Evolutionary conservation across 2,797 vertebrate species (phyloP), one percentile per base, ranked within the genome.

Genomic region (Phaenicophaeus curvirostris): DNA sequence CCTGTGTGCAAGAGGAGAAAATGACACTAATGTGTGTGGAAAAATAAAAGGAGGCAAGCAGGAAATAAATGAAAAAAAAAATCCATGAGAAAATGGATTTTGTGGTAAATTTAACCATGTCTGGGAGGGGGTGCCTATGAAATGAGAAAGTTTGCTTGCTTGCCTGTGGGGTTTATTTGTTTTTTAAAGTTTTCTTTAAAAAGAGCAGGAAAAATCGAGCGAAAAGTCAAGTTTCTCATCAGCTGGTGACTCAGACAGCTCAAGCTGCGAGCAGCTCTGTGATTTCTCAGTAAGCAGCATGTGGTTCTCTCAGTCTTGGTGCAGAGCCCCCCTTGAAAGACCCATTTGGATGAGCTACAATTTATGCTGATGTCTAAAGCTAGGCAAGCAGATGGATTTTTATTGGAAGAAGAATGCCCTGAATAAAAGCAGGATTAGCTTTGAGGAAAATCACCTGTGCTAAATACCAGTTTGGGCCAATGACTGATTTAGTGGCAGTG

Each of bases 371-470:
- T 90, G 67, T 90, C 87, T 82, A 48, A 48, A 48, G 65, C 88
- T 75, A 72, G n/a, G 65, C 78, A 66, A 89, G 62, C 94, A 96
- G 90, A 95, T 87, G 85, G 90, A 90, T 68, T 94, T 96, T 85
- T 95, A 89, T 37, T 85, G 81, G 78, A 80, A 92, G 77, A 93
- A 78, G 81, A 93, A 89, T 90, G 69, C 21, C 39, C 50, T 87
- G 93, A 78, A 80, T 78, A 73, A 95, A 94, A 95, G 87, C 61
- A 92, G 93, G 90, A 94, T 94, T 93, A 94, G 66, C 75, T 83
- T 76, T 92, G 75, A 96, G 96, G 96, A 97, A 95, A 94, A 93
- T 95, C 94, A 97, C 96, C 95, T 97, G 95, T 87, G 84, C 74
- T 96, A 90, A 93, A 85, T 69, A 53, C 72, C 69, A 54, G 72